phyloP scores from a whole-genome alignment of 2,888 invertebrate genomes.

The Nomada goodeniana region DNA sequence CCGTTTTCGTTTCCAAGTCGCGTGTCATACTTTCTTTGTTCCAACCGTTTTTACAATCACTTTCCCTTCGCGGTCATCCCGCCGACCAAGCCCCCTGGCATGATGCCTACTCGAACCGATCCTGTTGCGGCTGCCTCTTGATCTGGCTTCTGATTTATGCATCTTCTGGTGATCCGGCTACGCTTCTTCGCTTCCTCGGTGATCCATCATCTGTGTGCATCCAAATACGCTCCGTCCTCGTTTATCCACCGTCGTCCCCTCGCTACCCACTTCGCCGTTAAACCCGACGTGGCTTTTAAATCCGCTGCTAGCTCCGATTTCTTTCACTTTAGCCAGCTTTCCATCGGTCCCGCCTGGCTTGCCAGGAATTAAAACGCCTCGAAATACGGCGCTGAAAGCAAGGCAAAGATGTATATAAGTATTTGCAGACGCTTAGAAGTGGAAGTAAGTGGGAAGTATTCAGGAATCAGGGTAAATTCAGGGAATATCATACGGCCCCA shows the following conservation, averaged over 20 bases:
- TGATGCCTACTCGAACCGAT: slow-evolving; percentile 41
- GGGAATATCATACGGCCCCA: neutral
- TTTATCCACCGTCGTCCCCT: neutral
- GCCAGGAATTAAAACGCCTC: neutral
- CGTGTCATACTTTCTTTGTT: neutral
- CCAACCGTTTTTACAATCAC: slow-evolving; percentile 1
- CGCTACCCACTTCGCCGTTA: neutral
- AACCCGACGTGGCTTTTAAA: slow-evolving; percentile 8
- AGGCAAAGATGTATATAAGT: neutral
- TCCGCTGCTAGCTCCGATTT: slow-evolving; percentile 14
- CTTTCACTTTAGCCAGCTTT: slow-evolving; percentile 43
- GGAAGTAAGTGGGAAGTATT: neutral
- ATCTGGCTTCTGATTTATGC: slow-evolving; percentile 61
- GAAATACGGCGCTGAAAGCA: neutral
- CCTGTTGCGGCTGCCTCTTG: slow-evolving; percentile 60
- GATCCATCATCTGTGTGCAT: slow-evolving; percentile 6
- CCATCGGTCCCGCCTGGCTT: slow-evolving; percentile 12
- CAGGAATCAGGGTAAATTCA: slow-evolving; percentile 6
- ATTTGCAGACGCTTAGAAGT: slow-evolving; percentile 6
- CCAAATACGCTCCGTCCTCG: neutral
- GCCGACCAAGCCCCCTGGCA: slow-evolving; percentile 36
- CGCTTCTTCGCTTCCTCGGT: slow-evolving; percentile 37
- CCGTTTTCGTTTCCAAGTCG: neutral
- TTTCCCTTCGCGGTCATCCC: slow-evolving; percentile 5
- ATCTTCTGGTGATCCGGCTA: slow-evolving; percentile 36